phyloP scores from a whole-genome alignment of 2,113 vertebrate genomes.

The Myanophis thanlyinensis region DNA sequence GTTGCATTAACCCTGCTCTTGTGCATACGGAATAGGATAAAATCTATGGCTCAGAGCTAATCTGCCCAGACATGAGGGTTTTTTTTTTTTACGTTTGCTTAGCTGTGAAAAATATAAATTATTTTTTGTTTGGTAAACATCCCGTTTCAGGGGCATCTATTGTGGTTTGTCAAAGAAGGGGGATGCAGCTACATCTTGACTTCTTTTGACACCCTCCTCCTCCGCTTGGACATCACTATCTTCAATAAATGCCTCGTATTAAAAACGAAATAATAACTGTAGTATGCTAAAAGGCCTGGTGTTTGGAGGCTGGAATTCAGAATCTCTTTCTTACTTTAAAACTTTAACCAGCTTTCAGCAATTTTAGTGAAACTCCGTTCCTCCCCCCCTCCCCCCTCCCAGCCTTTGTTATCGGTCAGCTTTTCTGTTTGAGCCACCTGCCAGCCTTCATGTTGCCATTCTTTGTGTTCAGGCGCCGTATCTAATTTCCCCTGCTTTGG shows the following conservation, averaged over 20 bases:
- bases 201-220: background rate
- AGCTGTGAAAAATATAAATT: background rate
- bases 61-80: background rate
- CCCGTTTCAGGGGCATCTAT: background rate
- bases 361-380: background rate
- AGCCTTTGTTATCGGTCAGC: background rate
- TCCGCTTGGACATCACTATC: background rate
- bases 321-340: background rate
- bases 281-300: background rate
- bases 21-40: background rate
- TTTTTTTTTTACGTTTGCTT: background rate
- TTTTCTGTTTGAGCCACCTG: background rate
- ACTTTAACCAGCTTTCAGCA: background rate
- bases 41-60: background rate
- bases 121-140: background rate
- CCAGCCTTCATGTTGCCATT: background rate
- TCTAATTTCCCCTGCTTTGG: conserved; percentile 5
- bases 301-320: background rate
- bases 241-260: background rate
- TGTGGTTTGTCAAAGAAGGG: background rate
- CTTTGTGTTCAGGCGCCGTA: background rate
- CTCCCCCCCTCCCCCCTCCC: background rate
- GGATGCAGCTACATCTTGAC: background rate
- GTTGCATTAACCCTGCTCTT: background rate
- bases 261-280: background rate